A percentile compares a stretch with the other conserved stretches of the same genome.
phyloP scores from a whole-genome alignment of 2,888 invertebrate genomes.

The Acronicta aceris region DNA sequence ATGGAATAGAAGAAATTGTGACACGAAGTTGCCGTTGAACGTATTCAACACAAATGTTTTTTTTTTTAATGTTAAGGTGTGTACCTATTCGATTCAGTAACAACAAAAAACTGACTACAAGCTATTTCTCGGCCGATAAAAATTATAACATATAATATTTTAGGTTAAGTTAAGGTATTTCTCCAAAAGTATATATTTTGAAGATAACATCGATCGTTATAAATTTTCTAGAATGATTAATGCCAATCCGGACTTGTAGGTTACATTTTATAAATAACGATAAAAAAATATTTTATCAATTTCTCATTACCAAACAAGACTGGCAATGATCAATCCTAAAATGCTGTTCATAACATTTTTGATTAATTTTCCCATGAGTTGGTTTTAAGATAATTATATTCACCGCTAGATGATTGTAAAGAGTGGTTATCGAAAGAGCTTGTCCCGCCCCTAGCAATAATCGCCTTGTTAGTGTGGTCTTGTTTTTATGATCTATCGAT shows the following conservation, averaged over 20 bases:
- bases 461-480: conserved; percentile 72
- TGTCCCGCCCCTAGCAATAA: conserved; percentile 77
- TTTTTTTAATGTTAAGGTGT: neutral
- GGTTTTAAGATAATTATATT: conserved; percentile 75
- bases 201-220: too few species aligned
- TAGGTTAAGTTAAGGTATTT: too few species aligned
- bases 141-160: too few species aligned
- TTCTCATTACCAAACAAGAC: too few species aligned
- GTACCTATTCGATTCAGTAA: neutral
- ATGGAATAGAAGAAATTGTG: conserved; percentile 2
- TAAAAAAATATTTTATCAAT: too few species aligned
- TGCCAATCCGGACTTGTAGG: too few species aligned
- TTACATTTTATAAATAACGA: too few species aligned
- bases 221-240: too few species aligned
- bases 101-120: neutral
- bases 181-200: too few species aligned
- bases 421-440: conserved; percentile 75
- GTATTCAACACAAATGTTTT: neutral
- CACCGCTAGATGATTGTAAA: conserved; percentile 69
- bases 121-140: too few species aligned
- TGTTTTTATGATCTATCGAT: conserved; percentile 52
- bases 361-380: conserved; percentile 76
- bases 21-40: neutral
- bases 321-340: too few species aligned
- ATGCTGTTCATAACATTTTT: conserved; percentile 31